Evolutionary conservation across 2,888 invertebrate species (phyloP).

Genomic region (Capitulum mitella): DNA sequence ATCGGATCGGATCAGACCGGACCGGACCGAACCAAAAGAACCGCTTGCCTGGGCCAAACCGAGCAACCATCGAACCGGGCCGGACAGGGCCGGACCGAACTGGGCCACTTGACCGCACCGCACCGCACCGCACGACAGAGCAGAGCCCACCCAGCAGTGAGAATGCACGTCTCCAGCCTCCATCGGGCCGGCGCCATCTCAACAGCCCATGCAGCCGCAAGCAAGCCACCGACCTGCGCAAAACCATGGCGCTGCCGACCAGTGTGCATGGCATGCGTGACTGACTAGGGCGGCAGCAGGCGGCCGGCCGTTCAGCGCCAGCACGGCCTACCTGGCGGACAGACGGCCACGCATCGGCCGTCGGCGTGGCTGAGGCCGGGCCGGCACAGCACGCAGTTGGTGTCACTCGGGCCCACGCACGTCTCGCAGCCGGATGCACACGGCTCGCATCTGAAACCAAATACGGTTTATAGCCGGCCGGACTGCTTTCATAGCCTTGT

Average conservation of each 20-base stretch:
- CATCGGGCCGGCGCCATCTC: background rate
- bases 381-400: conserved; percentile 36
- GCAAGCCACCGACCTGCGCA: conserved; percentile 12
- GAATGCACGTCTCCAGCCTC: background rate
- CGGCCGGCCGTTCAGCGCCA: no score
- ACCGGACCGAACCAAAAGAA: no score
- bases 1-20: no score
- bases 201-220: background rate
- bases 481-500: no score
- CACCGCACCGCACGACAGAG: no score
- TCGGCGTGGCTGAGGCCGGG: conserved; percentile 46
- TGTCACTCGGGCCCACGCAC: conserved; percentile 51
- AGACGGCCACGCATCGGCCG: conserved; percentile 60
- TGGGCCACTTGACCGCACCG: no score
- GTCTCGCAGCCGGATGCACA: conserved; percentile 61
- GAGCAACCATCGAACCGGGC: no score
- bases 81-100: no score
- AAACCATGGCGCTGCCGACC: background rate
- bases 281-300: background rate
- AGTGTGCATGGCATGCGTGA: background rate
- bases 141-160: background rate
- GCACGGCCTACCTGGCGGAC: conserved; percentile 53
- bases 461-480: no score
- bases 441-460: conserved; percentile 51
- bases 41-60: no score